phyloP scores from a whole-genome alignment of 2,113 vertebrate species.

The Anhinga anhinga region DNA sequence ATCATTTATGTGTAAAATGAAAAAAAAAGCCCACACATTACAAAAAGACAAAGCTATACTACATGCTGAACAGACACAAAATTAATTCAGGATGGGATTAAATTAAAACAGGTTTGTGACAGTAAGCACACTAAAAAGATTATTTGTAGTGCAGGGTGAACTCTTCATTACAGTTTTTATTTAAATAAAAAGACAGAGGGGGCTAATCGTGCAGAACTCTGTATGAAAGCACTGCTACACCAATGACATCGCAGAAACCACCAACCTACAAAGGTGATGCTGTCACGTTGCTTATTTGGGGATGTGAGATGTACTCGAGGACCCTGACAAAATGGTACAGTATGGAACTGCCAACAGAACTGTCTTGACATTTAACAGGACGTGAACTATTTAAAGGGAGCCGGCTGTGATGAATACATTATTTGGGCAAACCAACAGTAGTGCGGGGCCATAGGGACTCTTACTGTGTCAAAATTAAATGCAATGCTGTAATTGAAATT shows the following conservation, averaged over 20 bases:
- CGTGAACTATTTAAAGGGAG: neutral
- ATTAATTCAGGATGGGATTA: neutral
- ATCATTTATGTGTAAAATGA: neutral
- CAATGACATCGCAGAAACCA: neutral
- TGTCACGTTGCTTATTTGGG: accelerated
- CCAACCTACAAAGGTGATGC: neutral
- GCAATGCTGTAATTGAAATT: neutral
- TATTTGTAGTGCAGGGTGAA: neutral
- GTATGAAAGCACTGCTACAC: neutral
- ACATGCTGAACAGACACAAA: neutral
- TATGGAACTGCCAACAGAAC: neutral
- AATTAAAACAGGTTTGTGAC: neutral
- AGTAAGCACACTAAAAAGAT: neutral
- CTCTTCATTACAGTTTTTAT: neutral
- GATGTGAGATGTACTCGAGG: neutral
- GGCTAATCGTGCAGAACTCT: neutral
- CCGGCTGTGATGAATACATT: neutral
- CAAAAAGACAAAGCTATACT: neutral
- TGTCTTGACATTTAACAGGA: neutral
- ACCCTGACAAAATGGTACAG: neutral
- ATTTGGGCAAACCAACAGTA: neutral
- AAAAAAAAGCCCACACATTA: neutral
- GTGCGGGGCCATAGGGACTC: neutral
- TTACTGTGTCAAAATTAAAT: neutral
- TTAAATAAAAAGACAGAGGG: neutral